phyloP scores from a whole-genome alignment of 2,113 vertebrate species.

The Macroglossus sobrinus region DNA sequence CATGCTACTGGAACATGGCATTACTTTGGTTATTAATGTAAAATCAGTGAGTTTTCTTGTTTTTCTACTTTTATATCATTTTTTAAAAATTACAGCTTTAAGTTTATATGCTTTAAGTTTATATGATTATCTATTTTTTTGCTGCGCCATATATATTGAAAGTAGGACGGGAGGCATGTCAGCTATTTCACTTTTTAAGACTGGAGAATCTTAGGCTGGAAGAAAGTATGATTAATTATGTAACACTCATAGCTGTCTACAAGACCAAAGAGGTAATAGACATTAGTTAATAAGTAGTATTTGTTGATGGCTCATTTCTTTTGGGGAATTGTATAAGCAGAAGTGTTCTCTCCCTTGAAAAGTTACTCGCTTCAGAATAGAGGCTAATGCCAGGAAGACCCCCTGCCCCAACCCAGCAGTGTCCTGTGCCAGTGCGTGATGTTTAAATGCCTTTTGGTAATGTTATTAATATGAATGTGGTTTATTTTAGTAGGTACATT shows the following conservation, averaged over 20 bases:
- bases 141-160: neutral
- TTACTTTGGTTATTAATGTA: constrained; percentile 97
- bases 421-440: neutral
- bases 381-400: neutral
- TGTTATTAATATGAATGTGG: neutral
- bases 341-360: neutral
- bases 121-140: neutral
- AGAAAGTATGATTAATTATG: neutral
- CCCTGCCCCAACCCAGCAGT: neutral
- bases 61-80: neutral
- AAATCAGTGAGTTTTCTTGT: constrained; percentile 89
- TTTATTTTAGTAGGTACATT: neutral
- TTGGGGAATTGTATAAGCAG: neutral
- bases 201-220: neutral
- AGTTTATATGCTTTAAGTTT: constrained; percentile 13
- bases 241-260: neutral
- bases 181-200: neutral
- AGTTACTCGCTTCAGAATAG: neutral
- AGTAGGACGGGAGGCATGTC: neutral
- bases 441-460: neutral
- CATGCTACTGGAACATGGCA: constrained; percentile 97
- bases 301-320: neutral
- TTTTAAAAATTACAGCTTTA: neutral
- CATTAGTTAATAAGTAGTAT: neutral
- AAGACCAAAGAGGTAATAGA: neutral